phyloP scores from a whole-genome alignment of 2,113 vertebrate species.

The Cromileptes altivelis region DNA sequence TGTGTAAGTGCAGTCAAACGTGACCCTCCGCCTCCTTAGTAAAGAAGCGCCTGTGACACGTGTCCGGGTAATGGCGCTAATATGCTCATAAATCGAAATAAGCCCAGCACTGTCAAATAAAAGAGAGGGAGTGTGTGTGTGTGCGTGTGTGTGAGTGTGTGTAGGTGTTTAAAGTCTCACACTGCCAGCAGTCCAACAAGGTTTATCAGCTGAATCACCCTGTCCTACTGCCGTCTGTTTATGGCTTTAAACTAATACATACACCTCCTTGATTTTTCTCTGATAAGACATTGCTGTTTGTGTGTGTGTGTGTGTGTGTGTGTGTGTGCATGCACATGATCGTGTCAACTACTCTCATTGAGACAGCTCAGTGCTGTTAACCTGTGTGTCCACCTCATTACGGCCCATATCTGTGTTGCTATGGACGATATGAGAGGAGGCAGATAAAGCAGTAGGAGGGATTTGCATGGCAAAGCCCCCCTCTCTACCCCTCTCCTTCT shows the following conservation, averaged over 20 bases:
- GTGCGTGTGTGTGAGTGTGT: background rate
- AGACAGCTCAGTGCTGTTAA: constrained; percentile 60
- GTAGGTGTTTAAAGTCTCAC: constrained; percentile 33
- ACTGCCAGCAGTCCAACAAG: constrained; percentile 51
- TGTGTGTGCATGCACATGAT: constrained; percentile 1
- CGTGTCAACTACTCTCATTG: constrained; percentile 52
- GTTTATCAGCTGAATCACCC: constrained; percentile 59
- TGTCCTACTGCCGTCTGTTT: constrained; percentile 57
- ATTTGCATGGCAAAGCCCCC: constrained; percentile 74
- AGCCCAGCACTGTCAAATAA: constrained; percentile 61
- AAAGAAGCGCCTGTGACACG: constrained; percentile 66
- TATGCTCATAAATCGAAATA: constrained; percentile 77
- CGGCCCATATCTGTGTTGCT: constrained; percentile 65
- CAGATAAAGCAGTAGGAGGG: constrained; percentile 62
- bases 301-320: constrained; percentile 25
- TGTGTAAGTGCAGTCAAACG: constrained; percentile 61
- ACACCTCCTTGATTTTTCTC: constrained; percentile 51
- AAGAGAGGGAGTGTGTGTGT: constrained; percentile 25
- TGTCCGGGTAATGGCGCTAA: constrained; percentile 80
- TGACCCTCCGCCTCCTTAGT: constrained; percentile 65
- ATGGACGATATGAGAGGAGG: constrained; percentile 63
- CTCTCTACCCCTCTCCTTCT: constrained; percentile 23
- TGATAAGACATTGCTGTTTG: constrained; percentile 49
- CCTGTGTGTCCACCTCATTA: constrained; percentile 71
- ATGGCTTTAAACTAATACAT: constrained; percentile 50